Percentiles rank a stretch among this genome's conserved stretches.
Conservation (phyloP, 2,113 vertebrate species). For the Myotis brandtii region DNA sequence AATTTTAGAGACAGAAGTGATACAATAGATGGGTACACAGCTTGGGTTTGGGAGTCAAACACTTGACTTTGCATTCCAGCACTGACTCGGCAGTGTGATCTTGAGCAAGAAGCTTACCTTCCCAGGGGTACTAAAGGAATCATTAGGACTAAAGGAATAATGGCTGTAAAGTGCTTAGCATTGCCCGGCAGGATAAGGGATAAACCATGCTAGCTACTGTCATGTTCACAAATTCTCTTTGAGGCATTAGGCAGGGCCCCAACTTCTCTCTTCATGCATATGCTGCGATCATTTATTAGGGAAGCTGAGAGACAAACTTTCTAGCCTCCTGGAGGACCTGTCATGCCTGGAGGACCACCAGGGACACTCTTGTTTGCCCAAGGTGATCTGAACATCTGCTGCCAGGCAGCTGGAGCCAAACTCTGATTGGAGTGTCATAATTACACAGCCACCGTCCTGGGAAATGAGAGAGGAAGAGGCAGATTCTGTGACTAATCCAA, state of each 20-base stretch:
- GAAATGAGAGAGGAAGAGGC: neutral
- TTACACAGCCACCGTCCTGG: neutral
- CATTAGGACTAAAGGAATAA: neutral
- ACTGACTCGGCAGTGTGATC: neutral
- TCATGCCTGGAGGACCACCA: neutral
- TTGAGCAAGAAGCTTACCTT: neutral
- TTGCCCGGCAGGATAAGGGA: neutral
- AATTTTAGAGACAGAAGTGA: neutral
- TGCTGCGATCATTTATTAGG: neutral
- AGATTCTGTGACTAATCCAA: conserved; percentile 5
- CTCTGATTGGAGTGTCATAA: conserved; percentile 11
- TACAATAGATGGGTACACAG: neutral
- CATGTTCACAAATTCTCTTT: neutral
- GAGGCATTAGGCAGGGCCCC: neutral
- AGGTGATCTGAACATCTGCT: neutral
- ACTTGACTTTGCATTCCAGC: neutral
- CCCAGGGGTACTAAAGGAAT: neutral
- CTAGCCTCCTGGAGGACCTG: neutral
- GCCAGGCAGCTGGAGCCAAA: neutral
- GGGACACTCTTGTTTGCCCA: neutral
- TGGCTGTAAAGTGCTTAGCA: neutral
- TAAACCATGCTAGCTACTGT: neutral
- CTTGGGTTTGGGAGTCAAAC: neutral
- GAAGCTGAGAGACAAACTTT: neutral
- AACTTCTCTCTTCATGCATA: neutral